phyloP scores from a whole-genome alignment of 2,113 vertebrate genomes.

The Carlito syrichta region DNA sequence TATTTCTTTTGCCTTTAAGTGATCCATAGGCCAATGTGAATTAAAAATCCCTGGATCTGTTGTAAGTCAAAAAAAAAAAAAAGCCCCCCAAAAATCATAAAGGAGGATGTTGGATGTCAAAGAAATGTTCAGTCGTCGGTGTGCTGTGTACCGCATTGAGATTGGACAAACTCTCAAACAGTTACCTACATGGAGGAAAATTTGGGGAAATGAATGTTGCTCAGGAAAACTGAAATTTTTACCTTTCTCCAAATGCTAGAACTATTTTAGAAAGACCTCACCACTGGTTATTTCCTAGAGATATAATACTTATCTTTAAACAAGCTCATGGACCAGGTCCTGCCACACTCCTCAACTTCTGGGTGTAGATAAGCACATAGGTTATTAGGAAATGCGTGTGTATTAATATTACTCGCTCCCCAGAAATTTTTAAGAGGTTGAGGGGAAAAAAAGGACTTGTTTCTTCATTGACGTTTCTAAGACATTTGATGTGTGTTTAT shows the following conservation, averaged over 20 bases:
- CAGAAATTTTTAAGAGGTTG: constrained; percentile 15
- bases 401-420: neutral
- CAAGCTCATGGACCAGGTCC: neutral
- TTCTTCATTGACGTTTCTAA: constrained; percentile 3
- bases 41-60: neutral
- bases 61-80: neutral
- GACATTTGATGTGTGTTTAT: neutral
- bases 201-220: neutral
- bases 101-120: neutral
- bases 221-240: constrained; percentile 32
- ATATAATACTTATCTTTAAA: neutral
- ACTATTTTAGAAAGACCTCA: constrained; percentile 11
- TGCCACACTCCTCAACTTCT: neutral
- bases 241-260: neutral
- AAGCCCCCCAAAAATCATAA: neutral
- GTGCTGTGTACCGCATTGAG: neutral
- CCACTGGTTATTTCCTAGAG: neutral
- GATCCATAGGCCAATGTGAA: neutral
- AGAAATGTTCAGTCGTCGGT: neutral
- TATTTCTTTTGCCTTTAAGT: neutral
- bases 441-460: neutral
- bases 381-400: neutral
- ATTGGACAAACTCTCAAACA: neutral
- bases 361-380: neutral
- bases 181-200: neutral